A percentile compares a stretch with the other conserved stretches of the same genome.
phyloP scores from a whole-genome alignment of 2,113 vertebrate genomes.

The Ictalurus furcatus region DNA sequence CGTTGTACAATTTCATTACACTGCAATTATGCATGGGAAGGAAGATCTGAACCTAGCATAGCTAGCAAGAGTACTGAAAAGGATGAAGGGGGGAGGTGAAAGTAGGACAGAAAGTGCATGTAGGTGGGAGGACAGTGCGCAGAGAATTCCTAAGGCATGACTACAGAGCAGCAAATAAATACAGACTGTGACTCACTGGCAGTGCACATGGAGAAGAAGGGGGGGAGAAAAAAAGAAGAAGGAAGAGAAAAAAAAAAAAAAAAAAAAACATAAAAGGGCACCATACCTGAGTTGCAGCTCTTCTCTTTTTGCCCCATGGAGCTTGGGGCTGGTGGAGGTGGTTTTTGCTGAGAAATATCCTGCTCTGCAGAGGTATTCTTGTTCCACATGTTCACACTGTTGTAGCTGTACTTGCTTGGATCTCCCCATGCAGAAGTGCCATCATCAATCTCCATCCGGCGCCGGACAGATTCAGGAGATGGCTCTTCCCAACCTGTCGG shows the following conservation, averaged over 20 bases:
- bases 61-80: constrained; percentile 16
- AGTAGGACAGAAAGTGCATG: background rate
- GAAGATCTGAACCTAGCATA: background rate
- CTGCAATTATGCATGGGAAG: too few species aligned
- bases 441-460: constrained; percentile 96
- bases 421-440: constrained; percentile 98
- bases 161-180: constrained; percentile 43
- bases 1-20: background rate
- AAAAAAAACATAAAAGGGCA: background rate
- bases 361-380: constrained; percentile 82
- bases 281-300: constrained; percentile 77
- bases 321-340: constrained; percentile 66
- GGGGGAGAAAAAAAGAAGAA: background rate
- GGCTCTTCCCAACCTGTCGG: constrained; percentile 96
- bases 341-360: constrained; percentile 72
- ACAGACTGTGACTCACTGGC: constrained; percentile 30
- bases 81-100: background rate
- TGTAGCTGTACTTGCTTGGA: constrained; percentile 84
- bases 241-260: too few species aligned
- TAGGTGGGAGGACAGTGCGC: constrained; percentile 11
- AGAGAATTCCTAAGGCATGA: constrained; percentile 50
- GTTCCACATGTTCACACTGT: constrained; percentile 94
- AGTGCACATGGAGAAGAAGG: background rate
- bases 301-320: constrained; percentile 79
- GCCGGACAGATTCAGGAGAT: constrained; percentile 91